phyloP scores from a whole-genome alignment of 2,888 invertebrate species.

The Anaspis maculata region DNA sequence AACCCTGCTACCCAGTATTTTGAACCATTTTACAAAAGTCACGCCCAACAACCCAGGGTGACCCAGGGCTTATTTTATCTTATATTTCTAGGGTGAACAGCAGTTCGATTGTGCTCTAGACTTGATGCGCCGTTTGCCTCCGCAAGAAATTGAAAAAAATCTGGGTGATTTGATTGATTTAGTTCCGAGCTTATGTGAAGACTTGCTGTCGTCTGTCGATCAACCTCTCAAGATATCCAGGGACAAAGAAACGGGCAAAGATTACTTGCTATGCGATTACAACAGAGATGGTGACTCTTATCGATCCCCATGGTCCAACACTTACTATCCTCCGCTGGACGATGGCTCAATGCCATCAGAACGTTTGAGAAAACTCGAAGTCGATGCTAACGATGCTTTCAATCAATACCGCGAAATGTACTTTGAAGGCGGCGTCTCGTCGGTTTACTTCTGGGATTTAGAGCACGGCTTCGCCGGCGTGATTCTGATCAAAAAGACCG shows the following conservation, averaged over 20 bases:
- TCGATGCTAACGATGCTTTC: constrained; percentile 97
- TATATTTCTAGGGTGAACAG: too few relatives aligned
- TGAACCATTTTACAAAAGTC: too few relatives aligned
- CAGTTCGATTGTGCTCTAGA: constrained; percentile 99
- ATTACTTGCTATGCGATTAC: constrained; percentile 97
- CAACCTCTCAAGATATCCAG: constrained; percentile 98
- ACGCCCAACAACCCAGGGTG: too few relatives aligned
- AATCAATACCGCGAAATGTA: constrained; percentile 99
- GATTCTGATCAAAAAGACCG: constrained; percentile 97
- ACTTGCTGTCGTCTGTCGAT: constrained; percentile 93
- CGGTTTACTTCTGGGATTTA: constrained; percentile 98
- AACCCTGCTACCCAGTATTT: too few relatives aligned
- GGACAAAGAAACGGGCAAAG: constrained; percentile 91
- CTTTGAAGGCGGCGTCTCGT: constrained; percentile 98
- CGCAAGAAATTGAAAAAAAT: constrained; percentile 98
- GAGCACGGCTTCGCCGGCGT: constrained; percentile 98
- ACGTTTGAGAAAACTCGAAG: constrained; percentile 85
- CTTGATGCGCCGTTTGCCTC: constrained; percentile 96
- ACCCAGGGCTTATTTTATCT: too few relatives aligned
- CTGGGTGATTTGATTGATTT: constrained; percentile 95
- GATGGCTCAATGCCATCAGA: constrained; percentile 99
- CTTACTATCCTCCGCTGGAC: constrained; percentile 94
- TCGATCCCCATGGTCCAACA: constrained; percentile 97
- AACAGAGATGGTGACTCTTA: constrained; percentile 88
- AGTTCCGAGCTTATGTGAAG: constrained; percentile 93